Percentiles rank a stretch among this genome's conserved stretches.
Evolutionary conservation across 2,797 vertebrate genomes (phyloP).

Genomic region (Melanogrammus aeglefinus): DNA sequence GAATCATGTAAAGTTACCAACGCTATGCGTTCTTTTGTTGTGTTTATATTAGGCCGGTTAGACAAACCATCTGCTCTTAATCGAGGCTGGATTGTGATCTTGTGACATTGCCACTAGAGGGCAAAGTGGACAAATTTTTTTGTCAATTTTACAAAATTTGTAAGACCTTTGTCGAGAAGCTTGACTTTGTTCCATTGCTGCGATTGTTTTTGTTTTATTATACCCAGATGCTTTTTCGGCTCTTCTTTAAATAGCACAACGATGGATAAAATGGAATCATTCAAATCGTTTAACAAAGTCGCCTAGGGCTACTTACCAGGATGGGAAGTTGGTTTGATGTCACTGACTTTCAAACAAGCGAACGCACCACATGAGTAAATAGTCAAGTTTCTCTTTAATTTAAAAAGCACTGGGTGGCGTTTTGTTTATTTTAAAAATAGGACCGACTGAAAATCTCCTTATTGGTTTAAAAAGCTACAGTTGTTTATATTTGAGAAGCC

Average conservation of each 20-base stretch:
- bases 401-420: no score
- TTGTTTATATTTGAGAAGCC: not conserved
- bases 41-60: constrained; percentile 9
- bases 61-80: not conserved
- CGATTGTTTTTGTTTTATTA: not conserved
- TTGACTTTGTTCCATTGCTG: not conserved
- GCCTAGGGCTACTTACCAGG: not conserved
- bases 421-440: not conserved
- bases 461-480: not conserved
- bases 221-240: not conserved
- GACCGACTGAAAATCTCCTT: not conserved
- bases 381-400: not conserved
- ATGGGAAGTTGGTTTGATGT: not conserved
- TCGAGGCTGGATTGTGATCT: constrained; percentile 11
- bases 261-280: not conserved
- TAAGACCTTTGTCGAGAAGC: not conserved
- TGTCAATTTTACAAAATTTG: not conserved
- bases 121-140: constrained; percentile 55
- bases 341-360: no score
- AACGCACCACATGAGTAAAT: not conserved
- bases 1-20: constrained; percentile 4
- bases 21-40: not conserved
- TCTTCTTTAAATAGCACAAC: not conserved
- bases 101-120: constrained; percentile 62
- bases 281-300: not conserved